phyloP scores from a whole-genome alignment of 2,797 vertebrate genomes.

The Sebastes nivosus region DNA sequence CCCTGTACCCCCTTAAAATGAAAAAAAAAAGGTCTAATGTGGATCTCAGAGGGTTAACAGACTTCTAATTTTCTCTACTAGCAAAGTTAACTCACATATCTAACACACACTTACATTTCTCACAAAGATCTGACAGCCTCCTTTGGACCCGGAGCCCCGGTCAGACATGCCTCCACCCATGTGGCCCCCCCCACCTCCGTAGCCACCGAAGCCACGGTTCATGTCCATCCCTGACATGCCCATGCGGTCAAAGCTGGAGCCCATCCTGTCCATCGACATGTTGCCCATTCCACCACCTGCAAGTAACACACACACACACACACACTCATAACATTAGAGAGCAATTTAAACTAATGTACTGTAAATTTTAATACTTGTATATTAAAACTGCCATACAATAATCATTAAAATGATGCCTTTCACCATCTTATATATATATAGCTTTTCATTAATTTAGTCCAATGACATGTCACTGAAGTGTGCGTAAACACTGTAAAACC shows the following conservation, averaged over 20 bases:
- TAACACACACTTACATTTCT: slow-evolving; percentile 89
- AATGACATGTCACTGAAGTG: background rate
- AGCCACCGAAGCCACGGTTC: slow-evolving; percentile 88
- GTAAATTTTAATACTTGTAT: background rate
- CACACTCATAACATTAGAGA: background rate
- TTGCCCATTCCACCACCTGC: slow-evolving; percentile 91
- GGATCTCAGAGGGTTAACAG: no score
- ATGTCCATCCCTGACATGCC: slow-evolving; percentile 91
- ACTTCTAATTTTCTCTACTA: background rate
- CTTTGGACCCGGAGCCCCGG: slow-evolving; percentile 88
- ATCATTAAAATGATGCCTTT: background rate
- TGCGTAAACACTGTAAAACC: background rate
- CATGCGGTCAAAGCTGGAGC: slow-evolving; percentile 91
- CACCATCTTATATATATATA: background rate
- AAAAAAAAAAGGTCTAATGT: background rate
- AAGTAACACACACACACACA: slow-evolving; percentile 22
- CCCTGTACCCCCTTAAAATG: background rate
- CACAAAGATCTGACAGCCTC: slow-evolving; percentile 98
- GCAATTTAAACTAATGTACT: background rate
- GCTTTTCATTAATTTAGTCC: background rate
- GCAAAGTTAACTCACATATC: background rate
- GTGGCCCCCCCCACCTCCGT: slow-evolving; percentile 85
- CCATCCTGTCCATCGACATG: slow-evolving; percentile 95
- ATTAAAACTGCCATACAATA: background rate
- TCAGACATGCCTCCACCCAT: slow-evolving; percentile 91